Evolutionary conservation across 2,797 vertebrate genomes (phyloP).

Genomic region (Percopsis omiscomaycus): DNA sequence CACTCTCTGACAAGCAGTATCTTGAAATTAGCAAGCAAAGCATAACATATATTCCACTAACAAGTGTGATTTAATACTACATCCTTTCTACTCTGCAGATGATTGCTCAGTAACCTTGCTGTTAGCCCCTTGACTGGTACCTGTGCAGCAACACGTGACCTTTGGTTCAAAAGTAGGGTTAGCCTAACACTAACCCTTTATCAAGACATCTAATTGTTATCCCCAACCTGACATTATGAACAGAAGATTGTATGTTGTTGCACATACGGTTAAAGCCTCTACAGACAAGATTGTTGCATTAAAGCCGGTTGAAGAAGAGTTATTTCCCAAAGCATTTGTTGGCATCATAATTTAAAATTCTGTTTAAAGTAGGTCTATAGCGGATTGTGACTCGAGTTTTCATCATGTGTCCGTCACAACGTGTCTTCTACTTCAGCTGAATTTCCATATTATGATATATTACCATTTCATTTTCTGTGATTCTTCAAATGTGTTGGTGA

Average conservation of each 20-base stretch:
- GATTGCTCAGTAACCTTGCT: not conserved
- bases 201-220: not conserved
- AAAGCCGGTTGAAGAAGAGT: not conserved
- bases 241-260: not conserved
- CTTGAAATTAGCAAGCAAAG: constrained; percentile 12
- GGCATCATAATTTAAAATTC: too few species aligned
- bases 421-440: too few species aligned
- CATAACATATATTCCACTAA: constrained; percentile 4
- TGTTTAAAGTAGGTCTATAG: too few species aligned
- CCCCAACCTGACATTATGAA: not conserved
- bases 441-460: too few species aligned
- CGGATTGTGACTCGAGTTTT: too few species aligned
- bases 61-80: not conserved
- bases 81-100: not conserved
- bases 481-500: too few species aligned
- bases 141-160: not conserved
- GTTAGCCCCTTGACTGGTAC: not conserved
- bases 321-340: not conserved
- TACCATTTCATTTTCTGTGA: too few species aligned
- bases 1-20: constrained; percentile 7
- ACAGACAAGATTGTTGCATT: not conserved
- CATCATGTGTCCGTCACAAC: too few species aligned
- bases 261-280: not conserved
- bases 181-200: too few species aligned
- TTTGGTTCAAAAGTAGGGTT: not conserved